Evolutionary conservation across 2,113 vertebrate genomes (phyloP).

Genomic region (human (Homo sapiens)): DNA sequence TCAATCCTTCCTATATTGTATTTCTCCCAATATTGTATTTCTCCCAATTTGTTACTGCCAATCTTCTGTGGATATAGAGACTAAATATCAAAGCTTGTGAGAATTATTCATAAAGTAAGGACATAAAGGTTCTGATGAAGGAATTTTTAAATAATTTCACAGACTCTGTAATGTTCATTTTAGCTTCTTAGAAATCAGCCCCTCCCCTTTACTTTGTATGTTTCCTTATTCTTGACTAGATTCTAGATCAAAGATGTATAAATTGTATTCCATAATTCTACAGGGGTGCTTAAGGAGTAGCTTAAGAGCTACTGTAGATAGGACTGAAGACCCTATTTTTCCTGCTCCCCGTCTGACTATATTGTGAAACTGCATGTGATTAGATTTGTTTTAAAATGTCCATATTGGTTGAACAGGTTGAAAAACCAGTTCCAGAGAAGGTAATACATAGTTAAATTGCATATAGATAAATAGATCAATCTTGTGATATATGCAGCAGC

Average conservation of each 20-base stretch:
- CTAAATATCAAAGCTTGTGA: not conserved
- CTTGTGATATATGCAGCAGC: not conserved
- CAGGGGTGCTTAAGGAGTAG: not conserved
- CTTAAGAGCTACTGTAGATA: not conserved
- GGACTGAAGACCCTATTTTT: not conserved
- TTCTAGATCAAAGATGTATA: not conserved
- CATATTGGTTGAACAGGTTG: not conserved
- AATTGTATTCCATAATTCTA: not conserved
- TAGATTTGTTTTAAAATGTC: not conserved
- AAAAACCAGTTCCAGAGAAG: not conserved
- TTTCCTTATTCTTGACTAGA: not conserved
- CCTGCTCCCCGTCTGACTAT: too few species aligned
- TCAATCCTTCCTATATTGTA: not conserved
- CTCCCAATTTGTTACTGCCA: not conserved
- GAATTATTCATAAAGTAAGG: not conserved
- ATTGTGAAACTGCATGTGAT: not conserved
- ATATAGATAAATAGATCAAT: not conserved
- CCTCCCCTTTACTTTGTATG: not conserved
- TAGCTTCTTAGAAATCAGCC: not conserved
- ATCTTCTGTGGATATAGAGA: not conserved
- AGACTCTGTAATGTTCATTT: not conserved
- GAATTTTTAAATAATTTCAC: not conserved
- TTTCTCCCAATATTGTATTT: not conserved
- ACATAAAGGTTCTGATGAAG: not conserved
- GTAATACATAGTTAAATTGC: not conserved